phyloP scores from a whole-genome alignment of 1,140 invertebrate species.

The Trinorchestia longiramus region DNA sequence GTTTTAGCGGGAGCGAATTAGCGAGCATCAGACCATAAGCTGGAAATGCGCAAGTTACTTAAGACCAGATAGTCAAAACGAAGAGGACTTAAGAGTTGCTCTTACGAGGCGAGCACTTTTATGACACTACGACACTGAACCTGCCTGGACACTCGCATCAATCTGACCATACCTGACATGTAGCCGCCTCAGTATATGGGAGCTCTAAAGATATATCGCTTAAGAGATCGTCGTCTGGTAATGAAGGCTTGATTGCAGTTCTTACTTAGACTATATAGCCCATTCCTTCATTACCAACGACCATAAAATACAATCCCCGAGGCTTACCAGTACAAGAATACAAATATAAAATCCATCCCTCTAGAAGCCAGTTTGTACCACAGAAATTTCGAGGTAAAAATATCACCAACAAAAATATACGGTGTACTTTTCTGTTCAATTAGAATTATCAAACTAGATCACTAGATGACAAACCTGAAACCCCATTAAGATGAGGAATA shows the following conservation, averaged over 20 bases:
- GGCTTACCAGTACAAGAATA: neutral
- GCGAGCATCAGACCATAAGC: conserved; percentile 44
- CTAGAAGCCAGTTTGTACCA: neutral
- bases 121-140: neutral
- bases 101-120: neutral
- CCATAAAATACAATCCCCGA: neutral
- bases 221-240: neutral
- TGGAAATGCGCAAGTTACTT: conserved; percentile 44
- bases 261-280: neutral
- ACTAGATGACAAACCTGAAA: neutral
- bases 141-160: conserved; percentile 26
- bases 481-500: neutral
- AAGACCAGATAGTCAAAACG: conserved; percentile 3
- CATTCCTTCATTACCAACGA: neutral
- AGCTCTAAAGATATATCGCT: neutral
- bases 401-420: neutral
- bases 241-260: neutral
- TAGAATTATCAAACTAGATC: neutral
- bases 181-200: neutral
- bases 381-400: neutral
- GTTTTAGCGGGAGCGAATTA: conserved; percentile 41
- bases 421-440: neutral
- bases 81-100: neutral
- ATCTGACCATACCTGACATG: neutral
- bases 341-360: neutral